Conservation (phyloP, 2,888 invertebrate genomes). For the Tridacna crocea region DNA sequence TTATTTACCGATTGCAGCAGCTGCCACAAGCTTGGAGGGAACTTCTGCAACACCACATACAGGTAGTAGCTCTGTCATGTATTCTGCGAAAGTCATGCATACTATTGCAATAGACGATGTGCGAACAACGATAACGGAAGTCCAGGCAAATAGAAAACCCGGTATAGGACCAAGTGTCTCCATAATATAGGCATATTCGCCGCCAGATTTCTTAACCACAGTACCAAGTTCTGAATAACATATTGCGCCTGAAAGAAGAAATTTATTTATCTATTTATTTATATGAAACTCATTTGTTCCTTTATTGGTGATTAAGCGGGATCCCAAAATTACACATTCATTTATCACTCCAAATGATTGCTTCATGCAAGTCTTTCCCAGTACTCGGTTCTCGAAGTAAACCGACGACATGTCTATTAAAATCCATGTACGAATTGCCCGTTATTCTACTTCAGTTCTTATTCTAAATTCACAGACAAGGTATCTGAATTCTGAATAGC, state of each 20-base stretch:
- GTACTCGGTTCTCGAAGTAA: too few relatives aligned
- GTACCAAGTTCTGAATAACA: slow-evolving; percentile 93
- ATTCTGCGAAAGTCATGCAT: slow-evolving; percentile 84
- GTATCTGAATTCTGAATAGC: too few relatives aligned
- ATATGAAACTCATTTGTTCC: too few relatives aligned
- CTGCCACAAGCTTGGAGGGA: slow-evolving; percentile 71
- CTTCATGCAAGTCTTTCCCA: too few relatives aligned
- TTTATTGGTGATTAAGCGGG: too few relatives aligned
- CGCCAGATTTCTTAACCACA: slow-evolving; percentile 91
- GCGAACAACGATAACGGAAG: slow-evolving; percentile 74
- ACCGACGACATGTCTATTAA: too few relatives aligned
- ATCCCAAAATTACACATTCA: too few relatives aligned
- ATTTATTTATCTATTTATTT: too few relatives aligned
- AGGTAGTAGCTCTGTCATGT: slow-evolving; percentile 76
- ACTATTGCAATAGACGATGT: slow-evolving; percentile 84
- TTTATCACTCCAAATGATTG: too few relatives aligned
- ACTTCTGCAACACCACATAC: slow-evolving; percentile 74
- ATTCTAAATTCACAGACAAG: too few relatives aligned
- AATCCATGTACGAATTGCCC: too few relatives aligned
- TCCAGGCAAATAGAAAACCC: slow-evolving; percentile 87
- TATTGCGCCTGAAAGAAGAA: slow-evolving; percentile 87
- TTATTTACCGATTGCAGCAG: slow-evolving; percentile 69
- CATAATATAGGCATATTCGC: slow-evolving; percentile 90
- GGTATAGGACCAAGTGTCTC: slow-evolving; percentile 85
- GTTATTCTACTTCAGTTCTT: too few relatives aligned